Percentiles rank a stretch among this genome's conserved stretches.
Evolutionary conservation across 2,888 invertebrate genomes (phyloP).

Genomic region (Sycophila texana): DNA sequence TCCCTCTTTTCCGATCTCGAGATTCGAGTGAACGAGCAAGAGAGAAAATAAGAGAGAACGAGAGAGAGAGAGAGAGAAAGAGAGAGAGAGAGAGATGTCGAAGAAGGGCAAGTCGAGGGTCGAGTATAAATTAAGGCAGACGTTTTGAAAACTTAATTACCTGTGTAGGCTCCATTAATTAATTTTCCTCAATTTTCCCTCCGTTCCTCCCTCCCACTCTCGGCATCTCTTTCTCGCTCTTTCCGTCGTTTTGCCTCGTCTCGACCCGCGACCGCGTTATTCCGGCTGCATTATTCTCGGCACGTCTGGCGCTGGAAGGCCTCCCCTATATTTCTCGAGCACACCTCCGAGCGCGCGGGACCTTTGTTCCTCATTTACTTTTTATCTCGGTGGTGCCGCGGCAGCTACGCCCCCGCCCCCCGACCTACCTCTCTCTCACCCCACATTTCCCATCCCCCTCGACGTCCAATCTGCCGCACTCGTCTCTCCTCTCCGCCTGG

Average conservation of each 20-base stretch:
- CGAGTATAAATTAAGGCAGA: conserved; percentile 66
- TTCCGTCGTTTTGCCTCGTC: conserved; percentile 10
- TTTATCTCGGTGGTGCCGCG: conserved; percentile 67
- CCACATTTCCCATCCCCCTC: conserved; percentile 21
- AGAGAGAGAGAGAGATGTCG: conserved; percentile 3
- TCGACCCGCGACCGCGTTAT: conserved; percentile 68
- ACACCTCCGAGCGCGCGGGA: conserved; percentile 60
- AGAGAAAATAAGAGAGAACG: conserved; percentile 3
- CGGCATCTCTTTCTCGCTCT: conserved; percentile 25
- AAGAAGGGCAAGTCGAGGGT: conserved; percentile 37
- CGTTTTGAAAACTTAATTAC: conserved; percentile 74
- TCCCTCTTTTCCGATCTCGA: conserved; percentile 45
- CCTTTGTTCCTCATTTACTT: conserved; percentile 75
- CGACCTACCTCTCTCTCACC: conserved; percentile 58
- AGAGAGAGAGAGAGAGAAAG: conserved; percentile 19
- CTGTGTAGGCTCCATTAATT: conserved; percentile 75
- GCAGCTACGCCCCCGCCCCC: conserved; percentile 50
- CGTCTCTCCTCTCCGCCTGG: conserved; percentile 31
- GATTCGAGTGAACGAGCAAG: conserved; percentile 40
- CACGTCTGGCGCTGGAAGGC: conserved; percentile 68
- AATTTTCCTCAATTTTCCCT: conserved; percentile 74
- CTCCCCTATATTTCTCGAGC: conserved; percentile 56
- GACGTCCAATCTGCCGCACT: conserved; percentile 50
- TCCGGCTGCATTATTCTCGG: conserved; percentile 73
- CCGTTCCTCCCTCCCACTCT: conserved; percentile 59